Conservation (phyloP, 2,797 vertebrate species). For the Leucoraja ocellata region DNA sequence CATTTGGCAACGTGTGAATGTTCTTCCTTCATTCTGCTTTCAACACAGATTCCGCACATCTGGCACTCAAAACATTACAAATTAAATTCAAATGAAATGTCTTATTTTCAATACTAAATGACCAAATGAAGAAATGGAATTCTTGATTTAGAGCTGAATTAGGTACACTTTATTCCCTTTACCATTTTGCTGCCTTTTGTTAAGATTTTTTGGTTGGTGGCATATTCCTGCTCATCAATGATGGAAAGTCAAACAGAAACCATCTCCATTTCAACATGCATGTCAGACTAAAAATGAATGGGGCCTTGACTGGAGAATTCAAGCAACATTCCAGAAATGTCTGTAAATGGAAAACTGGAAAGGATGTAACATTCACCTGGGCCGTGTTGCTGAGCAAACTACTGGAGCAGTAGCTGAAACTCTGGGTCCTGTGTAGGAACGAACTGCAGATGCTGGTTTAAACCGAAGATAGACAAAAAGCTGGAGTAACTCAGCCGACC, state of each 20-base stretch:
- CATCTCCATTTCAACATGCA: background rate
- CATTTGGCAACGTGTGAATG: background rate
- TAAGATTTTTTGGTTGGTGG: background rate
- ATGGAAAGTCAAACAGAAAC: background rate
- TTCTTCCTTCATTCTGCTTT: background rate
- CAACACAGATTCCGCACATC: no score
- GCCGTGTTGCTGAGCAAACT: no score
- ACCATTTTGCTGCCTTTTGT: background rate
- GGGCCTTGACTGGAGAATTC: background rate
- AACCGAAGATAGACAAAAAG: no score
- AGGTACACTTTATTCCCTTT: background rate
- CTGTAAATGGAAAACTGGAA: no score
- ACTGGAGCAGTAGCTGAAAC: no score
- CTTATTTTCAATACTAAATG: background rate
- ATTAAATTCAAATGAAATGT: background rate
- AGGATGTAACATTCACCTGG: no score
- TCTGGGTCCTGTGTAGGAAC: no score
- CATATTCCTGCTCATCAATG: background rate
- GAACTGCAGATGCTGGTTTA: no score
- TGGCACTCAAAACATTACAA: no score
- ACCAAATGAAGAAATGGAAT: background rate
- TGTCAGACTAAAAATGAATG: background rate
- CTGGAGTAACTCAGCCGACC: no score
- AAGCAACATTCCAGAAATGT: no score
- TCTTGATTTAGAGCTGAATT: background rate